phyloP scores from a whole-genome alignment of 2,113 vertebrate species.

The Furnarius figulus region DNA sequence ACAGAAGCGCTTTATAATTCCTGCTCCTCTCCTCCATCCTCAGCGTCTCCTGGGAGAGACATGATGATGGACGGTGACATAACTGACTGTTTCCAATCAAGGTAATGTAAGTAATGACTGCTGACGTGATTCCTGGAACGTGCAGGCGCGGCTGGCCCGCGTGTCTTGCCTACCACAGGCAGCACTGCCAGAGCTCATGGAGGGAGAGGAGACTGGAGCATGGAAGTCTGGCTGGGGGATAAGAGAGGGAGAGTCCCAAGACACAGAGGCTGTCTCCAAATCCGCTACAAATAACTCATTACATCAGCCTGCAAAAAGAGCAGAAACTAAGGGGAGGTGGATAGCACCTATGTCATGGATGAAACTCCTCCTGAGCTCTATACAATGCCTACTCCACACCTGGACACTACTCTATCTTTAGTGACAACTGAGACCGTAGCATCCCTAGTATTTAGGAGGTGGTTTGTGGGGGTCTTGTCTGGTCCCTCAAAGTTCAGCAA shows the following conservation, averaged over 20 bases:
- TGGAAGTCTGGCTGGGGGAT: background rate
- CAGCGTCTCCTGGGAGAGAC: conserved; percentile 39
- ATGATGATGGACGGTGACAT: conserved; percentile 62
- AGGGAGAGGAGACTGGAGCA: background rate
- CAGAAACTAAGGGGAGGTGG: background rate
- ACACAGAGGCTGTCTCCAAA: background rate
- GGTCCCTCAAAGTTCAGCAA: background rate
- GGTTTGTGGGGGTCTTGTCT: background rate
- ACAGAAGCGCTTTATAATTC: conserved; percentile 59
- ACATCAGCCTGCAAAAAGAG: background rate
- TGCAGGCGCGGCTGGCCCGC: background rate
- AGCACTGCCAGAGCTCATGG: background rate
- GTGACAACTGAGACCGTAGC: background rate
- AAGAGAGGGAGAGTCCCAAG: background rate
- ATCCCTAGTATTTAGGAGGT: background rate
- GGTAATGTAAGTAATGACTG: conserved; percentile 72
- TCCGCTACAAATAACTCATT: background rate
- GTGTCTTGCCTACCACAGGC: background rate
- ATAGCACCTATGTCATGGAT: background rate
- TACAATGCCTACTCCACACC: background rate
- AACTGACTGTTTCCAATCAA: conserved; percentile 71
- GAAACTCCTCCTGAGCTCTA: background rate
- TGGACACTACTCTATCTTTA: background rate
- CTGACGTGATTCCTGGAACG: conserved; percentile 68
- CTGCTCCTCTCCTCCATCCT: conserved; percentile 58